Conservation (phyloP, 2,113 vertebrate species). For the Engraulis encrasicolus region DNA sequence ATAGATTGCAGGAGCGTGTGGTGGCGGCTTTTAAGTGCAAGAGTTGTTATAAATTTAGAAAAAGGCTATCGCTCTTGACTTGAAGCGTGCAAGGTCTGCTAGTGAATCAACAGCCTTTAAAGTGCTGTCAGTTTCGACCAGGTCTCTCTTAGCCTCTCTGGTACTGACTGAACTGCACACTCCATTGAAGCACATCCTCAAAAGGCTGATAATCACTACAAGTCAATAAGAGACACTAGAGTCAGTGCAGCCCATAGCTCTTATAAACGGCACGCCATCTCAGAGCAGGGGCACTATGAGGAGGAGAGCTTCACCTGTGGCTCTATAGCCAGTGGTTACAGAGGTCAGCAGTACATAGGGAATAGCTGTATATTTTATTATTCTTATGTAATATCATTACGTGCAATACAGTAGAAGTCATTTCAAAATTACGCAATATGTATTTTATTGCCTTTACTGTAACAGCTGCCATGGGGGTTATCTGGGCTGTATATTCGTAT, state of each 20-base stretch:
- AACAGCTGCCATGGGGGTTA: too few relatives aligned
- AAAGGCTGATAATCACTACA: not conserved
- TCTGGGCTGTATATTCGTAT: too few relatives aligned
- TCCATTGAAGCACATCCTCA: not conserved
- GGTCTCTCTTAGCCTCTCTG: not conserved
- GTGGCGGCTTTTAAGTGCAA: slow-evolving; percentile 12
- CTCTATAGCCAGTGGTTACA: not conserved
- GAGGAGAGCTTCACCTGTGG: not conserved
- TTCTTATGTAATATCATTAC: too few relatives aligned
- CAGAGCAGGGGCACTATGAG: not conserved
- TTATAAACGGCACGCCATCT: slow-evolving; percentile 39
- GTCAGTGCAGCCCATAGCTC: slow-evolving; percentile 26
- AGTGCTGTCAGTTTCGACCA: not conserved
- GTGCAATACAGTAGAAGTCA: too few relatives aligned
- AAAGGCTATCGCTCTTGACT: not conserved
- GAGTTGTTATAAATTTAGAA: slow-evolving; percentile 13
- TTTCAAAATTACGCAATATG: too few relatives aligned
- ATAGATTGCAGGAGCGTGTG: not conserved
- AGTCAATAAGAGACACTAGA: slow-evolving; percentile 22
- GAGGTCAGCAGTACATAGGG: not conserved
- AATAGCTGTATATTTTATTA: not conserved
- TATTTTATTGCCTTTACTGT: too few relatives aligned
- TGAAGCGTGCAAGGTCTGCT: not conserved
- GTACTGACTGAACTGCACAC: not conserved
- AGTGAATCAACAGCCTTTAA: not conserved